Conservation (phyloP, 2,797 vertebrate genomes). For the Ammospiza maritima region DNA sequence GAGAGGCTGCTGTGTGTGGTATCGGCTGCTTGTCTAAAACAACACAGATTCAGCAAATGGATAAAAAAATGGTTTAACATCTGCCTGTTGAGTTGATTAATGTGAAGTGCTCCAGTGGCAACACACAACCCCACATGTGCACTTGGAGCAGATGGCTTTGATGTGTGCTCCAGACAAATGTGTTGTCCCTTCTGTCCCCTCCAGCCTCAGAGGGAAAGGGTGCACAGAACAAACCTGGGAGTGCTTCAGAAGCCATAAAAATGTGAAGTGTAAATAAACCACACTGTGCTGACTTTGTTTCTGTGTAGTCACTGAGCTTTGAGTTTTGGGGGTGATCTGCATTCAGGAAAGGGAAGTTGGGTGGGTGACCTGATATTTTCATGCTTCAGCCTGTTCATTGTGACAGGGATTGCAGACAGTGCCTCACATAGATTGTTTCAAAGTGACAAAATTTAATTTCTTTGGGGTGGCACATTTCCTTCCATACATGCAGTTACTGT, state of each 20-base stretch:
- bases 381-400: rapidly evolving
- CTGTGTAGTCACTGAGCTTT: neutral
- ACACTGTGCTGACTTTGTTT: neutral
- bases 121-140: neutral
- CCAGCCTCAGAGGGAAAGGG: neutral
- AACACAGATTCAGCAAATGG: neutral
- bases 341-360: neutral
- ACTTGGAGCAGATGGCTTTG: slow-evolving; percentile 14
- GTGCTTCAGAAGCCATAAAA: neutral
- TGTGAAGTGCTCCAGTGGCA: neutral
- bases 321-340: neutral
- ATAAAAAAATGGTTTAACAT: neutral
- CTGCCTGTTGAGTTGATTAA: slow-evolving; percentile 2
- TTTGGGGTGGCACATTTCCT: neutral
- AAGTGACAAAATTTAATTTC: neutral
- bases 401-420: neutral
- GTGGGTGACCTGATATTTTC: neutral
- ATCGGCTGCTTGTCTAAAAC: neutral
- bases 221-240: neutral
- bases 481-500: neutral
- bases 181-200: neutral
- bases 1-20: neutral
- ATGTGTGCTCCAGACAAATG: neutral
- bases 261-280: neutral
- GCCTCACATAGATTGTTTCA: rapidly evolving